Conservation (phyloP, 2,797 vertebrate species). For the Loris lydekkerianus region DNA sequence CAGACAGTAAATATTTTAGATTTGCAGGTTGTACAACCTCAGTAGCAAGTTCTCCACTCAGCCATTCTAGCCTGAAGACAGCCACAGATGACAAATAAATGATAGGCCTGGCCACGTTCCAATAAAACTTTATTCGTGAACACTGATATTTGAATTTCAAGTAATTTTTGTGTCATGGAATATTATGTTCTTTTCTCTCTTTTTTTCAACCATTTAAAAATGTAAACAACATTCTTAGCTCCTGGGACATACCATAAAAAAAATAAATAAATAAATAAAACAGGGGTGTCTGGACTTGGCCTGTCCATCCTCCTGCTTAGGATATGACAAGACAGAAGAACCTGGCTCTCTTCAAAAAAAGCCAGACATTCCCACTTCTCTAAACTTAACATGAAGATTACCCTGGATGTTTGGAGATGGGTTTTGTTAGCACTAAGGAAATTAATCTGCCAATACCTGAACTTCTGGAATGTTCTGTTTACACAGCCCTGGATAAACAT, state of each 20-base stretch:
- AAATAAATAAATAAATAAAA: neutral
- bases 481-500: neutral
- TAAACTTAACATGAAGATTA: neutral
- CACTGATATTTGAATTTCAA: neutral
- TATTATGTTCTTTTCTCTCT: neutral
- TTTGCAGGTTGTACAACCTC: neutral
- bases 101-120: accelerated
- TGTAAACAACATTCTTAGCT: neutral
- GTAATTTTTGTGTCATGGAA: neutral
- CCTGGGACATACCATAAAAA: neutral
- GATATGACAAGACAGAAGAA: neutral
- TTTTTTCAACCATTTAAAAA: neutral
- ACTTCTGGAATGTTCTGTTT: slow-evolving; percentile 52
- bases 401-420: neutral
- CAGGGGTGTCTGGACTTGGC: too few relatives aligned
- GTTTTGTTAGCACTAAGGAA: neutral
- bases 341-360: neutral
- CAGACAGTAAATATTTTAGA: neutral
- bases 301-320: accelerated
- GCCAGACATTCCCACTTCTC: neutral
- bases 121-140: neutral
- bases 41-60: too few relatives aligned
- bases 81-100: accelerated
- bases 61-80: accelerated
- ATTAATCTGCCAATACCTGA: neutral